Evolutionary conservation across 2,888 invertebrate genomes (phyloP), one percentile per base, ranked within the genome.

Genomic region (Aspidiotus destructor): DNA sequence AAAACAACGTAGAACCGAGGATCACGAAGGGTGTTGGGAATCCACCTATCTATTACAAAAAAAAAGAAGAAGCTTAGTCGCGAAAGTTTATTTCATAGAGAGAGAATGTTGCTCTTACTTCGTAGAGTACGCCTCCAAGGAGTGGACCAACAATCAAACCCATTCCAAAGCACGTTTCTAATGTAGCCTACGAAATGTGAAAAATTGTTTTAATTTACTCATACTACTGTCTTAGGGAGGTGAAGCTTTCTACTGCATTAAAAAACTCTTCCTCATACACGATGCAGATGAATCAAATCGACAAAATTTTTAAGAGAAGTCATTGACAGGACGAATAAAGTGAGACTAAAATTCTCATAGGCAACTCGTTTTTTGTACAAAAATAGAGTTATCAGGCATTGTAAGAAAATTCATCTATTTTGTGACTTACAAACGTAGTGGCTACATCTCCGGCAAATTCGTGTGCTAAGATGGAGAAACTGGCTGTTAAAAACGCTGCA

Each of bases 121-220:
- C 82, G 76, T 87, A 95, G 0, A 95, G 80, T 0, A 88, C 86
- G 0, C 93, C 93, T 0, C 95, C 95, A 10, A 95, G 83, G 0
- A 90, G 90, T 0, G 95, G 95, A 0, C 95, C 95, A 0, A 91
- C 89, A 70, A 94, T 93, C 69, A 94, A 81, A 1, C 85, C 95
- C 74, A 84, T 82, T 0, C 94, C 94, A 76, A 92, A 92, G 77
- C 90, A 92, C 0, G 93, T 90, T 78, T 92, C 91, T 58, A 91
- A 77, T 0, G 88, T 87, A 2, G 89, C 89, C 87, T 87, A 76
- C 44, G 75, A 75, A 70, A 70, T 41, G 41, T 13, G 3, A 48
- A 48, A 48, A 48, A 2, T 11, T 13, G 1, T 48, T 13, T 13
- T 13, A 48, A n/a, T 17, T 40, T 28, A 61, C 10, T 40, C 10